Evolutionary conservation across 2,888 invertebrate species (phyloP).

Genomic region (Periphyllus acericola): DNA sequence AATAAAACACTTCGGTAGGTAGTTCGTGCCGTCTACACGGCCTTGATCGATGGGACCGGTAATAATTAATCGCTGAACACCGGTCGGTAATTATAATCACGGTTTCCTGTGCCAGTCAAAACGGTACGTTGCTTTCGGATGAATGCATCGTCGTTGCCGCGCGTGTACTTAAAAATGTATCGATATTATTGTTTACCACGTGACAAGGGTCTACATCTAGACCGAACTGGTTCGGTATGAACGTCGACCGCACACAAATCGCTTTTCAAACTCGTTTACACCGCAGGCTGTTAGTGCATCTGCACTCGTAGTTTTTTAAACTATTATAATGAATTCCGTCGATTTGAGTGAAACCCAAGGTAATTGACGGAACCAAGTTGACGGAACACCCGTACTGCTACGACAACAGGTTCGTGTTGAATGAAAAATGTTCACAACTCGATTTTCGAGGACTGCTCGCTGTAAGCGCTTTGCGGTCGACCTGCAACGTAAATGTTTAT

Average conservation of each 20-base stretch:
- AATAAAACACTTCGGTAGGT: not conserved
- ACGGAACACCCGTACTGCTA: no score
- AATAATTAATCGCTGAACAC: constrained; percentile 47
- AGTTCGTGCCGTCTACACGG: not conserved
- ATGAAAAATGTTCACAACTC: no score
- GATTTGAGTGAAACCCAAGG: no score
- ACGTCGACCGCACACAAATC: not conserved
- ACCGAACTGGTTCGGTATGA: not conserved
- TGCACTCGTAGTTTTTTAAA: no score
- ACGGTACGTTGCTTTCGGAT: constrained; percentile 30
- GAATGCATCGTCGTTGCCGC: not conserved
- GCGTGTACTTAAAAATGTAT: not conserved
- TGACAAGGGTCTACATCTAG: not conserved
- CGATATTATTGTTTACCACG: not conserved
- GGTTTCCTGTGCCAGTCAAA: constrained; percentile 42
- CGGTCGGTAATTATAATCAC: constrained; percentile 47
- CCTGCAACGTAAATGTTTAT: no score
- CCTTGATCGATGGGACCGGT: constrained; percentile 30
- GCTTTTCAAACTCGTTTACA: not conserved
- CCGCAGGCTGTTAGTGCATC: no score
- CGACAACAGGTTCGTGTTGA: no score
- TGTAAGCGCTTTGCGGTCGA: no score
- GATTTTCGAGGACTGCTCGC: no score
- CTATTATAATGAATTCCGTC: no score
- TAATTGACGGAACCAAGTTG: no score